These are phyloP conservation scores for Nasonia oneida DNA, from an alignment of 2,888 invertebrate species.

Conservation along the genomic window DNA sequence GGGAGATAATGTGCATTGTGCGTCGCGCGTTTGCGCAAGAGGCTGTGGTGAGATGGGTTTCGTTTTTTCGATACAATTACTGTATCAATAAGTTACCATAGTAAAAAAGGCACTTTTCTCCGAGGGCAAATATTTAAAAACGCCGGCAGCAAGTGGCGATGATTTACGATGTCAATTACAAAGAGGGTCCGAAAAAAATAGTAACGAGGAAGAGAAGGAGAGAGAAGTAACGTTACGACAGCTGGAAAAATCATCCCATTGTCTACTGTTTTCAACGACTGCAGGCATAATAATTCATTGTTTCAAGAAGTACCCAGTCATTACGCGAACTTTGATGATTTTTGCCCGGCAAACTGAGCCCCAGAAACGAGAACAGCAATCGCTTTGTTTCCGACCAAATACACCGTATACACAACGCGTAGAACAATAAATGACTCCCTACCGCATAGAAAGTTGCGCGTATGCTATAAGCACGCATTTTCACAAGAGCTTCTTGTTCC, in stretches of 20 bases:
- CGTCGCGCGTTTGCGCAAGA: neutral
- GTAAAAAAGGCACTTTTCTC: too few species aligned
- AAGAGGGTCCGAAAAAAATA: neutral
- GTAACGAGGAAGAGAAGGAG: neutral
- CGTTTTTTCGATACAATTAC: too few species aligned
- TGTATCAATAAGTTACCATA: too few species aligned
- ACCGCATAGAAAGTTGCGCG: neutral
- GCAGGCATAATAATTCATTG: constrained; percentile 54
- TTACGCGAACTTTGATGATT: constrained; percentile 45
- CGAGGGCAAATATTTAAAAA: neutral
- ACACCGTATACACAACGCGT: neutral
- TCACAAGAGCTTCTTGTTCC: neutral
- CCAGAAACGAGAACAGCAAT: constrained; percentile 38
- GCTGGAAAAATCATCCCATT: constrained; percentile 52
- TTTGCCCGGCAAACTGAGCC: constrained; percentile 10
- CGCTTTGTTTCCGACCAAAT: constrained; percentile 34
- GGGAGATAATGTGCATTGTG: constrained; percentile 33
- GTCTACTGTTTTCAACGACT: constrained; percentile 49
- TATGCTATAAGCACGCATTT: constrained; percentile 13
- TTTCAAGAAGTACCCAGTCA: constrained; percentile 51
- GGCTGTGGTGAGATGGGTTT: too few species aligned
- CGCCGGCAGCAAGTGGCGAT: constrained; percentile 11
- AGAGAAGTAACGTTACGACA: constrained; percentile 28
- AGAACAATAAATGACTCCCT: constrained; percentile 9
- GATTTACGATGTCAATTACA: constrained; percentile 45